Base-by-base conservation (phyloP, 2,113 vertebrate species). In the Gavia stellata region DNA sequence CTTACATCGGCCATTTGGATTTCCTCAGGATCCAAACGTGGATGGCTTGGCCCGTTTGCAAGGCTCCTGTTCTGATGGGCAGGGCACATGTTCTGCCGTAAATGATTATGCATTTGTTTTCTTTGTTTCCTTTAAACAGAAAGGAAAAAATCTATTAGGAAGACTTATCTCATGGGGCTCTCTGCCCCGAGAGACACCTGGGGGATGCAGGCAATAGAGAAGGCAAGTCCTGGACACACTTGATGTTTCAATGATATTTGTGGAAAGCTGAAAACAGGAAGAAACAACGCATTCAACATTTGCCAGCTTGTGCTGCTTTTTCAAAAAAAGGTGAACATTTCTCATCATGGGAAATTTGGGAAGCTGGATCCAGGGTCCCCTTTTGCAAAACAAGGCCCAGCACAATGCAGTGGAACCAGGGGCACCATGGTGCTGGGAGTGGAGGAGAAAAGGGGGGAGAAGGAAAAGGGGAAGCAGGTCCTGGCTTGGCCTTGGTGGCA, bases 1-100 rank as follows among this genome's bases (percentile, higher is more conserved):
- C 99, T 98, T 98, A 99, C 99, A 59, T 99, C 99, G 55, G 98
- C 99, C 99, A 99, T 99, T 78, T 99, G 99, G 97, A 99, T 99
- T 97, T 99, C 99, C 96, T 99, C 99, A 3, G 99, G 99, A 96
- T 99, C 99, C 56, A 99, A 98, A 88, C 99, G 99, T 21, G 99
- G 99, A 96, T 99, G 99, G 98, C 99, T 99, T 86, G 99, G 99
- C 96, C 99, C 99, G 0, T 99, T 99, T 2, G 99, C 98, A 86
- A 99, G 97, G 97, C 97, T 99, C 79, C 99, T 98, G 97, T 99
- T 99, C 92, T 99, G 99, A 97, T 99, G 99, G 96, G 99, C 99
- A 81, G 99, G 98, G 94, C 99, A 99, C 99, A 99, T 99, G 96
- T 99, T 99, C 98, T 99, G 99, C 95, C 99, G 97, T 97, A 99